Base-by-base conservation (phyloP, 1,140 invertebrate species). In the Drosophila melanica region DNA sequence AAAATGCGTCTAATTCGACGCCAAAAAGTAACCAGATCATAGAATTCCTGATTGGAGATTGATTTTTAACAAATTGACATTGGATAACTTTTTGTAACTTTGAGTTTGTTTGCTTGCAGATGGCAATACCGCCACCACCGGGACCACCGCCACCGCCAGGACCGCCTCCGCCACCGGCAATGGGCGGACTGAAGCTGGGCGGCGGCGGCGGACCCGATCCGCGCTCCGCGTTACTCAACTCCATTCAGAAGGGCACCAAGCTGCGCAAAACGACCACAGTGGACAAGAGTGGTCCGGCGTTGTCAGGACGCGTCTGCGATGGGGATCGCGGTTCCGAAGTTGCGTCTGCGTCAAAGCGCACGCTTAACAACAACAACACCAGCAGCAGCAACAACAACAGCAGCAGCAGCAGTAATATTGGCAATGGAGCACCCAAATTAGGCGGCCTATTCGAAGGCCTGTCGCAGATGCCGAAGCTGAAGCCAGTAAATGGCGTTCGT, bases 251-350 rank as follows among this genome's bases (percentile, higher is more conserved):
- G 91, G 97, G 97, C 48, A 93, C 95, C 57, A 93, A 94, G 66
- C 93, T 98, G 66, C 98, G 97, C 91, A 98, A 98, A 92, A 95
- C 97, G 63, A 94, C 95, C 1, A 98, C 97, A 7, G 95, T 97
- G 84, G 97, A 98, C 90, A 96, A 97, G 92, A 98, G 97, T 94
- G 95, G 94, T 42, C 97, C 98, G 1, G 86, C 94, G 58, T 92
- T 97, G 67, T 92, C 94, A 73, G 96, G 96, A 63, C 47, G 85
- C 64, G 20, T 89, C 45, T 53, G 84, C 9, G 81, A 82, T 16
- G n/a, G n/a, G n/a, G n/a, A n/a, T n/a, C n/a, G n/a, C n/a, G n/a
- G n/a, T n/a, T 63, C 18, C 5, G 51, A 33, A 37, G 77, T 93
- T 5, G 91, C 87, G 54, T 78, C 90, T 5, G 91, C 93, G 39